A percentile compares a stretch with the other conserved stretches of the same genome.
These are phyloP conservation scores for Ischnus inquisitorius DNA, from an alignment of 2,888 invertebrate genomes.

Conservation along the genomic window DNA sequence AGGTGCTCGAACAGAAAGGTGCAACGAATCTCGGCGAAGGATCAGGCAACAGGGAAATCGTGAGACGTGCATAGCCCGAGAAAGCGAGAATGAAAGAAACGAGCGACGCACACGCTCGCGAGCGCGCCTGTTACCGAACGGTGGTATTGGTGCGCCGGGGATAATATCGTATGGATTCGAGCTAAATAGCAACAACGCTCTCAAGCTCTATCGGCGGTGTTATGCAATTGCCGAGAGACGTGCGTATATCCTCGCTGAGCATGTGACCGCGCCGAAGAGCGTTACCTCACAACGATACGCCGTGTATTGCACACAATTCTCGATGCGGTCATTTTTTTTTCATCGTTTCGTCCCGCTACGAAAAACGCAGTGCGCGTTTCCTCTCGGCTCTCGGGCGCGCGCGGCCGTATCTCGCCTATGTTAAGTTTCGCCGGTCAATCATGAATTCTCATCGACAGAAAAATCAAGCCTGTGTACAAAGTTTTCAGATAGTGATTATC, in stretches of 20 bases:
- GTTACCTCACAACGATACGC: conserved; percentile 66
- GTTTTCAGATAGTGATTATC: no score
- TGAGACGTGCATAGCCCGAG: not conserved
- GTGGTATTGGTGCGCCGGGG: conserved; percentile 36
- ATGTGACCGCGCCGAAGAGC: conserved; percentile 32
- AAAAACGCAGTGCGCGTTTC: not conserved
- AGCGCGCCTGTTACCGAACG: conserved; percentile 26
- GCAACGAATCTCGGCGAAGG: conserved; percentile 1
- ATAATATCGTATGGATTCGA: conserved; percentile 1
- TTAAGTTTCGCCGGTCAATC: no score
- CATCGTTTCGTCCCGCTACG: not conserved
- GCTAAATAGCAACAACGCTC: not conserved
- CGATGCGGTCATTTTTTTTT: conserved; percentile 55
- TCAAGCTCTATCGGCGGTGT: conserved; percentile 26
- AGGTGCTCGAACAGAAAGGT: conserved; percentile 14
- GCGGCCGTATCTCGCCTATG: no score
- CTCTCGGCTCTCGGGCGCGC: not conserved
- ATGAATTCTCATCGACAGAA: no score
- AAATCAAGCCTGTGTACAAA: no score
- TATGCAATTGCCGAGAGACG: conserved; percentile 52
- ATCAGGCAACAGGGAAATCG: not conserved
- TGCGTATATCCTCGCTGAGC: conserved; percentile 40
- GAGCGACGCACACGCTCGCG: not conserved
- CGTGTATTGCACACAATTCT: conserved; percentile 53
- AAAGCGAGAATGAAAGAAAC: conserved; percentile 13